Conservation (phyloP, 2,888 invertebrate species). For the Masnerella sp. region DNA sequence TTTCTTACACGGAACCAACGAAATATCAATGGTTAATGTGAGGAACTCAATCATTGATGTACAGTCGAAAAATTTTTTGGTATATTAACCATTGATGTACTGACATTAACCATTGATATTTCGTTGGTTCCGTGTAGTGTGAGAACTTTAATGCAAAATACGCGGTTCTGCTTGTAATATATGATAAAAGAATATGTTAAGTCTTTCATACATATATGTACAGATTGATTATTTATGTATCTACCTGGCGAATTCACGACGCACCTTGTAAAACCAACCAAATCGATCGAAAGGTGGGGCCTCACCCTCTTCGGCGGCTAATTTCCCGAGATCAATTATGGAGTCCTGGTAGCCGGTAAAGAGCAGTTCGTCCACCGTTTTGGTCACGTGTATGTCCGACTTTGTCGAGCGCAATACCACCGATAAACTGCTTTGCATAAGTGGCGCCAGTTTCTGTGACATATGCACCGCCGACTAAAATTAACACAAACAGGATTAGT, state of each 20-base stretch:
- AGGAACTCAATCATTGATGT: too few species aligned
- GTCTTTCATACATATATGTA: slow-evolving; percentile 52
- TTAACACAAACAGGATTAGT: neutral
- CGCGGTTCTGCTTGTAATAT: slow-evolving; percentile 46
- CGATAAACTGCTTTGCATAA: slow-evolving; percentile 81
- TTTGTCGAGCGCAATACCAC: slow-evolving; percentile 75
- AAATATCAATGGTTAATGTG: too few species aligned
- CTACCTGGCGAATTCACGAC: slow-evolving; percentile 59
- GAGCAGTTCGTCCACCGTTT: slow-evolving; percentile 84
- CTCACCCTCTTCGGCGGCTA: slow-evolving; percentile 79
- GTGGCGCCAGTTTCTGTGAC: slow-evolving; percentile 80
- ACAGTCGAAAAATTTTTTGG: too few species aligned
- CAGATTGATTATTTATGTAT: slow-evolving; percentile 57
- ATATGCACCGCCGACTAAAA: slow-evolving; percentile 80
- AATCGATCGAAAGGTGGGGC: slow-evolving; percentile 85
- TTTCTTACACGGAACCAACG: too few species aligned
- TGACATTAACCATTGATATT: too few species aligned
- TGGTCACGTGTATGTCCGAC: slow-evolving; percentile 80
- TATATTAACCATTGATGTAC: too few species aligned
- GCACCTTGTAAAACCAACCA: slow-evolving; percentile 89
- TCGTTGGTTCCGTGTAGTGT: too few species aligned
- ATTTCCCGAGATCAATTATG: slow-evolving; percentile 83
- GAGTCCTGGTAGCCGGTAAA: slow-evolving; percentile 90
- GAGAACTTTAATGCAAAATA: too few species aligned
- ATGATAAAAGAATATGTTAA: slow-evolving; percentile 43